Evolutionary conservation across 1,140 invertebrate species (phyloP), one percentile per base, ranked within the genome.

Genomic region (Melipona quadrifasciata): DNA sequence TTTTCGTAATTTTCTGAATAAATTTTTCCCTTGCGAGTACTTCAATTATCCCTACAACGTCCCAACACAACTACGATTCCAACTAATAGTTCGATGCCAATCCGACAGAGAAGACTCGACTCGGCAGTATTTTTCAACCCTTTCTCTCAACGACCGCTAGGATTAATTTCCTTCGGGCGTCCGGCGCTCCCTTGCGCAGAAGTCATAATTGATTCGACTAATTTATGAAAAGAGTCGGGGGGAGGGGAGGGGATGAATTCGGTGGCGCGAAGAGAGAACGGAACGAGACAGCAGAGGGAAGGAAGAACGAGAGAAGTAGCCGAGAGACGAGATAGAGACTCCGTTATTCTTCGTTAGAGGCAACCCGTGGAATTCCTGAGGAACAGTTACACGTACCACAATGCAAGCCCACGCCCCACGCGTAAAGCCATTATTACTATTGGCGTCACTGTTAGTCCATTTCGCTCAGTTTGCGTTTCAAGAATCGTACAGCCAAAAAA

Each of bases 401-500:
- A 84, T 71, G 17, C 68, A 19, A 71, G 57, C 51, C 55, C 57
- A 84, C 82, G 47, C 67, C 19, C 57, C 8, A 34, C 67, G 82
- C 77, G 77, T 65, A 84, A 80, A 84, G 17, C 77, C 31, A 72
- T 84, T 80, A 84, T 80, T 80, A 73, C 68, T 81, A 85, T 81
- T 74, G 64, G 61, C 71, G 79, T 73, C 51, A 31, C 11, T n/a
- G 71, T 85, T 85, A 58, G 75, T 68, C 61, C 83, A 81, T 74
- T 75, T 81, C 73, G 70, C 67, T 80, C 70, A 34, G 74, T 70
- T 67, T 4, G 68, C 12, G 31, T 31, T 79, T 16, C 27, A 53
- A 55, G 68, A 51, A 3, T 39, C 68, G 68, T 57, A 57, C 47
- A 57, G 21, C 19, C 0, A 19, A 24, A 31, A n/a, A n/a, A 14